Percentiles rank a stretch among this genome's conserved stretches.
These are phyloP conservation scores for Lagopus muta DNA, from an alignment of 2,113 vertebrate species.

Conservation along the genomic window DNA sequence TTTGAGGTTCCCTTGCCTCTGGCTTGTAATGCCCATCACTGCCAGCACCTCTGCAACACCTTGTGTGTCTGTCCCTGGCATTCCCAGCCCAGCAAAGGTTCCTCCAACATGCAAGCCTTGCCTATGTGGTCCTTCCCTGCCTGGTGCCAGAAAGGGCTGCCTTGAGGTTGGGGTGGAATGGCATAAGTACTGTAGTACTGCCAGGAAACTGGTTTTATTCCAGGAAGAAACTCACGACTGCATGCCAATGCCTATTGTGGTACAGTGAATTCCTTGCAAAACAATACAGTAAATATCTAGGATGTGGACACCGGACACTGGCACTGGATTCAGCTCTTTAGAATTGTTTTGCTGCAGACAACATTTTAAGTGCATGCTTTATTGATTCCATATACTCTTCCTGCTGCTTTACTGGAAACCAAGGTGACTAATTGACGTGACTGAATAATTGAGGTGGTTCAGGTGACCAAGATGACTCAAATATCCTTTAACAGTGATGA, in stretches of 20 bases:
- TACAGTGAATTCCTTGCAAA: neutral
- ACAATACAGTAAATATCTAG: neutral
- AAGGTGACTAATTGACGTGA: neutral
- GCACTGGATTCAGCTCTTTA: neutral
- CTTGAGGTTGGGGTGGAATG: neutral
- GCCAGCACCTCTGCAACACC: neutral
- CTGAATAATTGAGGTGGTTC: neutral
- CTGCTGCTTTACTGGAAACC: neutral
- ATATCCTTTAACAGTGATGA: neutral
- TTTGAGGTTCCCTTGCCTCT: rapidly evolving
- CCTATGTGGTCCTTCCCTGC: neutral
- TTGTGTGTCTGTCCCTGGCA: neutral
- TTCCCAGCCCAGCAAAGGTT: neutral
- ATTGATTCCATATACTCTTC: neutral
- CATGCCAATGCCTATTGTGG: neutral
- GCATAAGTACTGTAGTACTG: neutral
- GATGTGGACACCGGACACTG: neutral
- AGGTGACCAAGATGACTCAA: neutral
- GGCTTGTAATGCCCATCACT: neutral
- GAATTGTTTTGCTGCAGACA: neutral
- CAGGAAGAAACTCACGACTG: neutral
- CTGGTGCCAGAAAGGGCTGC: neutral
- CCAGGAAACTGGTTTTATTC: neutral
- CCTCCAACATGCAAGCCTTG: rapidly evolving
- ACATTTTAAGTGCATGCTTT: neutral